phyloP scores from a whole-genome alignment of 2,797 vertebrate genomes.

The Danio choprae region DNA sequence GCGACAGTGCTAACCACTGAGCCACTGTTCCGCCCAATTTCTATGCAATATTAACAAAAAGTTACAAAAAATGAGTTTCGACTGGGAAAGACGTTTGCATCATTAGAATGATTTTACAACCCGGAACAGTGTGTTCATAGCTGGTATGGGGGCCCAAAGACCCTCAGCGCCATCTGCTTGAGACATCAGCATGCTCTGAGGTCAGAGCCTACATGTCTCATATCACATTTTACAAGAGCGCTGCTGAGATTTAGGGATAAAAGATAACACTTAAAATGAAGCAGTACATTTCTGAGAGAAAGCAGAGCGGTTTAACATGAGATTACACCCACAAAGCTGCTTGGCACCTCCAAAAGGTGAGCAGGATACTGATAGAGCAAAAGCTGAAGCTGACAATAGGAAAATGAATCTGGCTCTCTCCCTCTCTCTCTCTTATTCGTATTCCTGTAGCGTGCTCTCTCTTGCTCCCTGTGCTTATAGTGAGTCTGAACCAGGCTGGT shows the following conservation, averaged over 20 bases:
- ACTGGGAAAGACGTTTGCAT: slow-evolving; percentile 3
- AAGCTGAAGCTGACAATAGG: slow-evolving; percentile 30
- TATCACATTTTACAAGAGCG: slow-evolving; percentile 27
- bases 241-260: slow-evolving; percentile 29
- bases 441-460: slow-evolving; percentile 20
- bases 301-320: slow-evolving; percentile 22
- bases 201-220: slow-evolving; percentile 31
- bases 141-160: slow-evolving; percentile 7
- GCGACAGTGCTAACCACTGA: no score
- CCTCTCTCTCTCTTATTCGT: slow-evolving; percentile 8
- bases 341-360: slow-evolving; percentile 17
- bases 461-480: slow-evolving; percentile 22
- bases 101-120: slow-evolving; percentile 8
- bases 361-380: slow-evolving; percentile 17
- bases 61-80: neutral
- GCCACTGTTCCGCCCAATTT: no score
- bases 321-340: slow-evolving; percentile 31
- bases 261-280: slow-evolving; percentile 20
- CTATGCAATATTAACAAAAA: neutral
- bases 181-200: slow-evolving; percentile 15
- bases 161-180: slow-evolving; percentile 40
- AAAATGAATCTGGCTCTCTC: slow-evolving; percentile 20
- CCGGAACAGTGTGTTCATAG: slow-evolving; percentile 24
- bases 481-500: slow-evolving; percentile 34
- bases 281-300: slow-evolving; percentile 11